Percentiles rank a stretch among this genome's conserved stretches.
phyloP scores from a whole-genome alignment of 2,113 vertebrate species.

The Pithys albifrons region DNA sequence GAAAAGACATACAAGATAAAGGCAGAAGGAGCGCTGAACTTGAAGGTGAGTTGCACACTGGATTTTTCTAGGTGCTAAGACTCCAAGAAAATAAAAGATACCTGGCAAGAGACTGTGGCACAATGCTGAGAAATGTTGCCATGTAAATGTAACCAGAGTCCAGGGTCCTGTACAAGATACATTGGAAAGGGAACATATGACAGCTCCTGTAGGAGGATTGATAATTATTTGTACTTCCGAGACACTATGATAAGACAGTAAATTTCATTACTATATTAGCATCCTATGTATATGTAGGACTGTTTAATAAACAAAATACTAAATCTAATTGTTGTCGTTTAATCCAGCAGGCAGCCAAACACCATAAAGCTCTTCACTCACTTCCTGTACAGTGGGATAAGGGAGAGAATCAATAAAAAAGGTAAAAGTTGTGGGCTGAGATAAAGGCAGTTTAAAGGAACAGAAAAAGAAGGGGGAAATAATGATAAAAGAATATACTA shows the following conservation, averaged over 20 bases:
- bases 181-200: neutral
- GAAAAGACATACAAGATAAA: neutral
- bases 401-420: neutral
- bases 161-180: neutral
- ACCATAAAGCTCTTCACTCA: neutral
- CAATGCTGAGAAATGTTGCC: neutral
- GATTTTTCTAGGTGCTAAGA: neutral
- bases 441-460: neutral
- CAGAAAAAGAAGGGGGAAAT: neutral
- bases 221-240: neutral
- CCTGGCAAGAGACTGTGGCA: neutral
- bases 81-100: neutral
- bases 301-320: neutral
- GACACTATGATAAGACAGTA: neutral
- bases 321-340: neutral
- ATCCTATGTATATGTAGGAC: neutral
- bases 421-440: neutral
- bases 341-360: neutral
- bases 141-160: neutral
- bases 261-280: neutral
- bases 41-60: neutral
- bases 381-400: too few species aligned
- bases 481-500: neutral
- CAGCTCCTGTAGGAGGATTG: neutral
- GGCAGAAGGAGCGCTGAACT: neutral